phyloP scores from a whole-genome alignment of 2,113 vertebrate species.

The Peromyscus maniculatus region DNA sequence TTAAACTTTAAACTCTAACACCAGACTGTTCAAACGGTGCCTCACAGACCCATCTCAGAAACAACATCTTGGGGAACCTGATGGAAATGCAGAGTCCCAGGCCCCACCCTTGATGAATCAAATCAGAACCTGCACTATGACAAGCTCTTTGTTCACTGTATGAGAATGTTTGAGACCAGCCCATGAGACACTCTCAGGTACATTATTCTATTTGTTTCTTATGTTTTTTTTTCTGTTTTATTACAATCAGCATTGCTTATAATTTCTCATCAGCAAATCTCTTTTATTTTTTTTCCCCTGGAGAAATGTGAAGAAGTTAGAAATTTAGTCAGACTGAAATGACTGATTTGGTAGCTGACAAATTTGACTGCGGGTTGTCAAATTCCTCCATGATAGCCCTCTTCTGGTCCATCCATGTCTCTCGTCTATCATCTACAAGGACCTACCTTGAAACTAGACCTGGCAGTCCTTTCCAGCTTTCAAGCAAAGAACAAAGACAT shows the following conservation, averaged over 20 bases:
- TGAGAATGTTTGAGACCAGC: background rate
- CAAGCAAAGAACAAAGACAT: background rate
- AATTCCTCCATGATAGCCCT: background rate
- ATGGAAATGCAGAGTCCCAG: background rate
- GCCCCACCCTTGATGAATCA: background rate
- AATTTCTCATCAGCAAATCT: background rate
- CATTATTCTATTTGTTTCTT: background rate
- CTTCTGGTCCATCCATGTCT: background rate
- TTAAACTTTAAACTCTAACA: background rate
- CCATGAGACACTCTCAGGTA: background rate
- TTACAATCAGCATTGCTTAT: background rate
- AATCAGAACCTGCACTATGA: background rate
- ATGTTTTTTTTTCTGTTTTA: background rate
- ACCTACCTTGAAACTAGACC: background rate
- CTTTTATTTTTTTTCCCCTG: background rate
- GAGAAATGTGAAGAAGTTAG: background rate
- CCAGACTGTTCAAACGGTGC: background rate
- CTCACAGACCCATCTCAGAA: accelerated
- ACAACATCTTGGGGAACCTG: background rate
- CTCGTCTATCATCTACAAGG: background rate
- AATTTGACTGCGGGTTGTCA: background rate
- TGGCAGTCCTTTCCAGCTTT: background rate
- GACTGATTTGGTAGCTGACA: background rate
- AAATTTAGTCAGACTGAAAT: background rate
- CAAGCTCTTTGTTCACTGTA: background rate